Conservation (phyloP, 37 sponge, comb jelly and placozoan genomes). For the Chondrosia reniformis region DNA sequence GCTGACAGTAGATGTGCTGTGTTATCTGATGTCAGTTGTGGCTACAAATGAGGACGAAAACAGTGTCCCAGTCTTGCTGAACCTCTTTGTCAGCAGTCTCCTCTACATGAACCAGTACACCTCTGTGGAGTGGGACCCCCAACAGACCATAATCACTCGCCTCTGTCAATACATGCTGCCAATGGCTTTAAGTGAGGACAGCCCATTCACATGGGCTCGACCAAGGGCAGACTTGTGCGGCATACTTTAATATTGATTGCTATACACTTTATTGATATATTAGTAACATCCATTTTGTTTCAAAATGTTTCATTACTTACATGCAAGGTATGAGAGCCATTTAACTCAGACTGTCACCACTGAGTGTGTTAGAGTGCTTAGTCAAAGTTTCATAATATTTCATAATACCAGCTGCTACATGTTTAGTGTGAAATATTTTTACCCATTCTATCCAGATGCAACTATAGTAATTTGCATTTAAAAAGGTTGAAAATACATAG, state of each 20-base stretch:
- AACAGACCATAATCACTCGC: constrained; percentile 25
- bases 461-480: neutral
- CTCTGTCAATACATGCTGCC: constrained; percentile 58
- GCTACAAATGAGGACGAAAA: neutral
- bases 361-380: too few relatives aligned
- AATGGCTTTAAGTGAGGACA: constrained; percentile 38
- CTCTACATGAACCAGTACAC: constrained; percentile 45
- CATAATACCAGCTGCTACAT: too few relatives aligned
- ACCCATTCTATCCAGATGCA: neutral
- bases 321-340: too few relatives aligned
- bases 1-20: constrained; percentile 42
- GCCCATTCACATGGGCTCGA: neutral
- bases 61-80: constrained; percentile 7
- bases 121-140: neutral
- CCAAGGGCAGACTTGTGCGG: neutral
- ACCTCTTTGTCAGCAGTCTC: constrained; percentile 42
- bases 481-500: neutral
- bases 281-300: too few relatives aligned
- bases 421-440: neutral
- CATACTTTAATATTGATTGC: neutral
- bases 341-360: too few relatives aligned
- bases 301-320: too few relatives aligned
- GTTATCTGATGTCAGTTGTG: constrained; percentile 31
- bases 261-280: too few relatives aligned
- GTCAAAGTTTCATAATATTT: too few relatives aligned